Base-by-base conservation (phyloP, 1,140 invertebrate genomes). In the Cyphomyrmex costatus region DNA sequence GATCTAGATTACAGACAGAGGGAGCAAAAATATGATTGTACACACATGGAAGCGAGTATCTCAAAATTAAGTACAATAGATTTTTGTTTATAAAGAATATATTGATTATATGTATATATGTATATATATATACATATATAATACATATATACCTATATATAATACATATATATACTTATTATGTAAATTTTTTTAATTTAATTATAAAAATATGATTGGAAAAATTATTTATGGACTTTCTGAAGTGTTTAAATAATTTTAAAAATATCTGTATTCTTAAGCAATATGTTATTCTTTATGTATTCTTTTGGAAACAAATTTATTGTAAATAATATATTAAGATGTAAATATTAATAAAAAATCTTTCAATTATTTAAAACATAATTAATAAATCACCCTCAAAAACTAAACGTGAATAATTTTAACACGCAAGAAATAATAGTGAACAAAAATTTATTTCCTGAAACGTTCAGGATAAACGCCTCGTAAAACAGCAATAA, bases 381-480 rank as follows among this genome's bases (percentile, higher is more conserved):
- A 51, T 70, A 24, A 30, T 60, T 60, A 27, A 46, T 53, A 19
- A 66, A 30, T 74, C 49, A 49, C 7, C 3, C 2, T 49, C 2
- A 12, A 5, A 66, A 65, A 68, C 5, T 79, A n/a, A 16, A 1
- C 1, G 19, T 71, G 33, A 33, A 33, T 53, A n/a, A 73, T 71
- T 53, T 53, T 16, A 33, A 21, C 3, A 27, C 16, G 7, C 8
- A 53, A 30, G 7, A 53, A 30, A 33, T 73, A 33, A n/a, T 36
- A 14, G 27, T 10, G 6, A 36, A 7, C 3, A 42, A 66, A 66
- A 66, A 10, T 60, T 68, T 46, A 51, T 46, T 19, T 6, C 1
- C 46, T 7, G 51, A 10, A 27, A 24, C 61, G 46, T 79, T 56
- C 60, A 60, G 36, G 61, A 56, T 60, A 19, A 60, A 86, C 56